phyloP scores from a whole-genome alignment of 2,113 vertebrate species.

The Eidolon helvum region DNA sequence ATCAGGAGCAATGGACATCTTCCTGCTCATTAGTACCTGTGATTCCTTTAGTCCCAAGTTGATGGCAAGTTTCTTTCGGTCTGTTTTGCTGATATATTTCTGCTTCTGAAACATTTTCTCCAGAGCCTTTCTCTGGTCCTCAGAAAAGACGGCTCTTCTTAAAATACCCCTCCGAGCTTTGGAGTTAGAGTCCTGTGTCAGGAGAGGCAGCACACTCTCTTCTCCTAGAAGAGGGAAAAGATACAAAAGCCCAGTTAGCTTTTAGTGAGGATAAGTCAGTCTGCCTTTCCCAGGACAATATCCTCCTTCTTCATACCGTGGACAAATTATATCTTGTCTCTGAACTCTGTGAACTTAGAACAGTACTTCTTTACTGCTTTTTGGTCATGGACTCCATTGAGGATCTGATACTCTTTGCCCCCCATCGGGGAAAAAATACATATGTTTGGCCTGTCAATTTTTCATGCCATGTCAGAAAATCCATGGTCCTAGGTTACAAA shows the following conservation, averaged over 20 bases:
- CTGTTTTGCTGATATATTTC: slow-evolving; percentile 98
- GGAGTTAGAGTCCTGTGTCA: slow-evolving; percentile 87
- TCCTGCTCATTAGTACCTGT: slow-evolving; percentile 86
- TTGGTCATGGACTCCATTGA: neutral
- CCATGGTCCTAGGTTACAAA: neutral
- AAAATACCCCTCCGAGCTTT: slow-evolving; percentile 93
- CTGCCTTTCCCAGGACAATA: neutral
- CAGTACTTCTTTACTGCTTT: neutral
- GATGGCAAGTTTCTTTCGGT: slow-evolving; percentile 93
- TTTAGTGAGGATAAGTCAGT: neutral
- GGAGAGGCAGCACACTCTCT: slow-evolving; percentile 85
- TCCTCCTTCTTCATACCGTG: neutral
- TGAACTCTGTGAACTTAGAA: neutral
- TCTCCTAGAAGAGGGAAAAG: slow-evolving; percentile 83
- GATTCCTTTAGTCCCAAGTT: slow-evolving; percentile 95
- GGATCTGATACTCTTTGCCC: neutral
- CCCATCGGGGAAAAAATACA: accelerated
- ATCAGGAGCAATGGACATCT: neutral
- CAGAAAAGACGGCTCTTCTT: slow-evolving; percentile 96
- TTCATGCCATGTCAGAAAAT: neutral
- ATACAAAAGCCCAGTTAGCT: neutral
- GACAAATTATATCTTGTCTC: neutral
- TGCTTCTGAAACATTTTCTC: slow-evolving; percentile 97
- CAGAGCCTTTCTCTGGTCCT: slow-evolving; percentile 95
- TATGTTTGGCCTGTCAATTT: neutral